Conservation (phyloP, 1,140 invertebrate species). For the Lucilia cuprina region DNA sequence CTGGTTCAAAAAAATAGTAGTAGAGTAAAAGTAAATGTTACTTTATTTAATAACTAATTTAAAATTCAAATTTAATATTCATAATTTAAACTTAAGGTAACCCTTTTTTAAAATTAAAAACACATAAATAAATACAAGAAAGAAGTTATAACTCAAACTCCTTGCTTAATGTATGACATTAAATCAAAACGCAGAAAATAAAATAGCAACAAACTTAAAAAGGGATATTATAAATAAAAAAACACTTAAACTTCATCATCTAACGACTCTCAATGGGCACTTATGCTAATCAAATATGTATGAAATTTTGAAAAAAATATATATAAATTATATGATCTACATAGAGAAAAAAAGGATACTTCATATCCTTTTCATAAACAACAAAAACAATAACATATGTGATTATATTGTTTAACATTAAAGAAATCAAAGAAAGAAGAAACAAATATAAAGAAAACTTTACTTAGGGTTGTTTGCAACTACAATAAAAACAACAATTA, state of each 20-base stretch:
- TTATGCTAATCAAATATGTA: constrained; percentile 5
- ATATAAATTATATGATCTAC: not conserved
- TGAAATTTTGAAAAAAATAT: not conserved
- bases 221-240: not conserved
- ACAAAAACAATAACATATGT: not conserved
- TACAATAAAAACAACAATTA: not conserved
- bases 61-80: not conserved
- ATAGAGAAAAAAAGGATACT: not conserved
- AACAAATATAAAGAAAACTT: not conserved
- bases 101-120: not conserved
- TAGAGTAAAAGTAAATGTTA: too few relatives aligned
- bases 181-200: not conserved
- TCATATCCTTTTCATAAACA: not conserved
- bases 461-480: not conserved
- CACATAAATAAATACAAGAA: not conserved
- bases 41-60: not conserved
- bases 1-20: not conserved
- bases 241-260: not conserved
- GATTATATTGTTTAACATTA: not conserved
- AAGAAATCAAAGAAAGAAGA: not conserved
- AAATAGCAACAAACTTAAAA: not conserved
- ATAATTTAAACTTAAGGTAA: not conserved
- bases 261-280: not conserved
- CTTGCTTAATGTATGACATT: not conserved
- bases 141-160: not conserved